Percentiles rank a stretch among this genome's conserved stretches.
phyloP scores from a whole-genome alignment of 1,140 invertebrate genomes.

The Pogonognathellus flavescens region DNA sequence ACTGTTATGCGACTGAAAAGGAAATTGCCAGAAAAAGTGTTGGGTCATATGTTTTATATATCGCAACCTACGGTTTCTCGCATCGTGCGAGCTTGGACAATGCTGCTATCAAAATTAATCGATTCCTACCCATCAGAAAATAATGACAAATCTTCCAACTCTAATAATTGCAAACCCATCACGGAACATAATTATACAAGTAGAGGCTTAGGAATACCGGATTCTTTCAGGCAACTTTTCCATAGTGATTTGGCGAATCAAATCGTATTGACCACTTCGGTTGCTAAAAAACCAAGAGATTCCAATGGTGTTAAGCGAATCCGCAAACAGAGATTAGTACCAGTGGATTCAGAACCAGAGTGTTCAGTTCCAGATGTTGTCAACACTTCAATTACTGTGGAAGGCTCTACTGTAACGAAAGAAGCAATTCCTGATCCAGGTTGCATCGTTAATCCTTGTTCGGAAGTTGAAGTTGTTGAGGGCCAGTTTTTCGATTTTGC shows the following conservation, averaged over 20 bases:
- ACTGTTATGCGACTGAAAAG: conserved; percentile 63
- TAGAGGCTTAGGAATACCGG: conserved; percentile 55
- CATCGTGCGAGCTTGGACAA: conserved; percentile 65
- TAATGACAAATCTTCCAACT: neutral
- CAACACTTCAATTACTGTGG: neutral
- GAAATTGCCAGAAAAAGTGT: conserved; percentile 65
- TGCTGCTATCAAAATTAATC: conserved; percentile 62
- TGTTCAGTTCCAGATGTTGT: neutral
- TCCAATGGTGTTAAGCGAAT: conserved; percentile 7
- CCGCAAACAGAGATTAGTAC: conserved; percentile 24
- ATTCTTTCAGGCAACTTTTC: conserved; percentile 63
- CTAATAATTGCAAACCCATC: conserved; percentile 16
- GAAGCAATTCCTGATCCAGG: neutral
- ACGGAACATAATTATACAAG: conserved; percentile 22
- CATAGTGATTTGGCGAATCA: conserved; percentile 58
- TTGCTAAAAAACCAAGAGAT: conserved; percentile 12
- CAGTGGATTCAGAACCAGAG: conserved; percentile 13
- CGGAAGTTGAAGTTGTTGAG: conserved; percentile 23
- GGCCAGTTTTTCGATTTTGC: conserved; percentile 30
- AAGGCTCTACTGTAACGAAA: neutral
- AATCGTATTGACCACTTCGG: conserved; percentile 51
- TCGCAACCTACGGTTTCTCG: conserved; percentile 65
- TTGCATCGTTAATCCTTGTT: neutral
- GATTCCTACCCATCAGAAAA: conserved; percentile 56
- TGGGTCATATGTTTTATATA: conserved; percentile 66